Conservation (phyloP, 2,113 vertebrate genomes). For the Vulpes lagopus region DNA sequence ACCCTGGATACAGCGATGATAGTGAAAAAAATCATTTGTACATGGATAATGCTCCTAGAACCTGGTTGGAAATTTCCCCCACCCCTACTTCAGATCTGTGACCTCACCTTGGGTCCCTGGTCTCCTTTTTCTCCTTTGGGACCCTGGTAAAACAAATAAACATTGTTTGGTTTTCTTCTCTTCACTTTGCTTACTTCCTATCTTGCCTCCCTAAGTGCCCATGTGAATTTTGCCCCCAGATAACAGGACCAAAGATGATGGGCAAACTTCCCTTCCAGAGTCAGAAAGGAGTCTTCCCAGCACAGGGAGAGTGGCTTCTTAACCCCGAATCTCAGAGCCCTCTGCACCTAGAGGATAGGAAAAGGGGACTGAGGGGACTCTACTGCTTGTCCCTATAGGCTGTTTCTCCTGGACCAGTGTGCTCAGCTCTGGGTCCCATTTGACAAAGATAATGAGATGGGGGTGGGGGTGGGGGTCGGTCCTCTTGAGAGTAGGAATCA, state of each 20-base stretch:
- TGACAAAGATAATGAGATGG: background rate
- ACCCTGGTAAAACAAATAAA: constrained; percentile 87
- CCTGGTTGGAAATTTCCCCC: background rate
- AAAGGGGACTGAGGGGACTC: background rate
- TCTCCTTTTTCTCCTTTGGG: constrained; percentile 92
- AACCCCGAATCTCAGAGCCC: background rate
- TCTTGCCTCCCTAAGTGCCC: background rate
- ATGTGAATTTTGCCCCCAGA: background rate
- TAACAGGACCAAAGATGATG: background rate
- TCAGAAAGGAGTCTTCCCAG: background rate
- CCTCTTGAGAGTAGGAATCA: background rate
- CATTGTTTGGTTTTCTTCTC: background rate
- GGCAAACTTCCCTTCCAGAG: background rate
- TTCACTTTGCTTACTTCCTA: background rate
- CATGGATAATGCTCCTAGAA: background rate
- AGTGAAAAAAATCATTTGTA: background rate
- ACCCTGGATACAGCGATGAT: constrained; percentile 88
- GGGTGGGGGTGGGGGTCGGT: background rate
- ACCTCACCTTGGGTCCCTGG: constrained; percentile 92
- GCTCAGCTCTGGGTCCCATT: background rate
- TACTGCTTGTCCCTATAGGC: background rate
- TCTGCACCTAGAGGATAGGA: background rate
- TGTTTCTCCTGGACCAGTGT: background rate
- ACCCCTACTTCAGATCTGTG: background rate
- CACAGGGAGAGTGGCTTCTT: accelerated